Percentiles rank a stretch among this genome's conserved stretches.
Evolutionary conservation across 1,140 invertebrate species (phyloP).

Genomic region (Acromyrmex echinatior): DNA sequence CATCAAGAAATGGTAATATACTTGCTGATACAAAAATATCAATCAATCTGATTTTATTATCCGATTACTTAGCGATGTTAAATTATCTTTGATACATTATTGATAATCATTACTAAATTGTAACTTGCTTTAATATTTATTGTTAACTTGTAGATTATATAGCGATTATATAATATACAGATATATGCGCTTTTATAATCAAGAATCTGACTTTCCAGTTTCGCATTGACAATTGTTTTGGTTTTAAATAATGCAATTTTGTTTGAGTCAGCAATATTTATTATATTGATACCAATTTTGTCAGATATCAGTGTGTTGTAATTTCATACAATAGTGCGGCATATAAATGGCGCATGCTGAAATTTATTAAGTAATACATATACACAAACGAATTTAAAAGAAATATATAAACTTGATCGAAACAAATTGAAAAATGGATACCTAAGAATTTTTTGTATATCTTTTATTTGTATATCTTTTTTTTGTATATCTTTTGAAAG

Average conservation of each 20-base stretch:
- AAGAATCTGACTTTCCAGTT: background rate
- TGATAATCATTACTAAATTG: background rate
- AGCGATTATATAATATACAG: background rate
- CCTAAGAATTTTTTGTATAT: background rate
- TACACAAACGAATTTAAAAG: background rate
- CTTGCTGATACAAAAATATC: background rate
- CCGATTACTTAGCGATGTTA: background rate
- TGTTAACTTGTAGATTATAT: background rate
- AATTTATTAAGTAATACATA: conserved; percentile 21
- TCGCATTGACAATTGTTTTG: background rate
- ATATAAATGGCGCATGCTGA: background rate
- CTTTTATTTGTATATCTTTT: background rate
- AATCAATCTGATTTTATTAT: conserved; percentile 9
- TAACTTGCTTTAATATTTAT: background rate
- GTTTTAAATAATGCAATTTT: background rate
- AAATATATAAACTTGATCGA: background rate
- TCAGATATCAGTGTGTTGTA: conserved; percentile 16
- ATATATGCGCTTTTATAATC: background rate
- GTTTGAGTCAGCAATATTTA: background rate
- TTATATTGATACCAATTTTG: background rate
- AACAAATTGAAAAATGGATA: background rate
- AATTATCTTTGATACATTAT: background rate
- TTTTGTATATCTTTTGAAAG: background rate
- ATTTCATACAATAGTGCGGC: conserved; percentile 4
- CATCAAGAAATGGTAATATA: background rate